These are phyloP conservation scores for Amblyteles armatorius DNA, from an alignment of 2,888 invertebrate species.

Conservation along the genomic window DNA sequence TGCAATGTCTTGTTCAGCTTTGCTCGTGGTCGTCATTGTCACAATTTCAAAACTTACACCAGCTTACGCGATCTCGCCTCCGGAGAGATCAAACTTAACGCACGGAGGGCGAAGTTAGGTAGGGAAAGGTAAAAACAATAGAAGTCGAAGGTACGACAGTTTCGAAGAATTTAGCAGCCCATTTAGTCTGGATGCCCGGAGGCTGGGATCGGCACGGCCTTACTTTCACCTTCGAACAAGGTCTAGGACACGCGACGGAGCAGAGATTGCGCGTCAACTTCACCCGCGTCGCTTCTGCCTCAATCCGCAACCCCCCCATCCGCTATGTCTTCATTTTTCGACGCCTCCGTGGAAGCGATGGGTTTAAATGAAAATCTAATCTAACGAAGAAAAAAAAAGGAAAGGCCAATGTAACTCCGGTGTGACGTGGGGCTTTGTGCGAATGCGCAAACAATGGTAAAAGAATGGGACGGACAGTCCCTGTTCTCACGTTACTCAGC, in stretches of 20 bases:
- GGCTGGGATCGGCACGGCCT: slow-evolving; percentile 69
- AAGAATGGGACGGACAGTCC: slow-evolving; percentile 20
- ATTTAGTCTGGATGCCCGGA: slow-evolving; percentile 33
- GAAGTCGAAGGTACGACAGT: neutral
- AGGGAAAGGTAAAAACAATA: slow-evolving; percentile 1
- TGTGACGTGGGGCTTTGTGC: slow-evolving; percentile 22
- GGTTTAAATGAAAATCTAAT: slow-evolving; percentile 19
- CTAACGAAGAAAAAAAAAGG: slow-evolving; percentile 18
- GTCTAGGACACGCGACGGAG: slow-evolving; percentile 75
- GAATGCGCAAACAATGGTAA: slow-evolving; percentile 32
- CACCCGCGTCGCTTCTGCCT: slow-evolving; percentile 5
- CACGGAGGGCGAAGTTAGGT: neutral
- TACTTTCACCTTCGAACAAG: slow-evolving; percentile 80
- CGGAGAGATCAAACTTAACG: slow-evolving; percentile 23
- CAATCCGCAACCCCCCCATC: neutral
- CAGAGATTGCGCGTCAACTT: slow-evolving; percentile 2
- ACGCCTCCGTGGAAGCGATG: neutral
- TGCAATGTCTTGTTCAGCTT: slow-evolving; percentile 14
- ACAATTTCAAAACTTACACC: slow-evolving; percentile 9
- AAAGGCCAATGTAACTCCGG: slow-evolving; percentile 16
- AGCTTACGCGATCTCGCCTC: neutral
- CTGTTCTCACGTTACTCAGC: slow-evolving; percentile 59
- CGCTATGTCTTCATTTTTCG: neutral
- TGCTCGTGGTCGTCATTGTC: neutral
- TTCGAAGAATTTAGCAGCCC: slow-evolving; percentile 18